Conservation (phyloP, 2,797 vertebrate genomes). For the Tadarida brasiliensis region DNA sequence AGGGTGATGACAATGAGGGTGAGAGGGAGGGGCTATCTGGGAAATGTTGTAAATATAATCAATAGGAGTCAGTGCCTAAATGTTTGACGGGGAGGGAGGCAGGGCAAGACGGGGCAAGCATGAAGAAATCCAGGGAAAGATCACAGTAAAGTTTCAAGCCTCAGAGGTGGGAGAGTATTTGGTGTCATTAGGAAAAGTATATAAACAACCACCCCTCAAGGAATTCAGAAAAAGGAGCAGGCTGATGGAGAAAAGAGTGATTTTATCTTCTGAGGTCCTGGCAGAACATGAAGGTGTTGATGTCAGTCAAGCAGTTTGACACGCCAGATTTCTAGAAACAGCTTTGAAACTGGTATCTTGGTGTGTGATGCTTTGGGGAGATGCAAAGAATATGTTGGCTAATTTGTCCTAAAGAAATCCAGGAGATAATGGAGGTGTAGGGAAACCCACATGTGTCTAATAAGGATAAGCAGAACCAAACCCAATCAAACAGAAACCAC, state of each 20-base stretch:
- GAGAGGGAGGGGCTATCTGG: not conserved
- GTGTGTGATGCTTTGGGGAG: not conserved
- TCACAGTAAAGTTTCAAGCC: not conserved
- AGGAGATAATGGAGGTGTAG: not conserved
- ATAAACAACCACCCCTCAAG: not conserved
- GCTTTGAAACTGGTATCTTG: not conserved
- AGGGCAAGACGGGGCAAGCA: not conserved
- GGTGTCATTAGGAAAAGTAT: not conserved
- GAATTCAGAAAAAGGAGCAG: not conserved
- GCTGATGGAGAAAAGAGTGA: not conserved
- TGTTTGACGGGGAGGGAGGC: not conserved
- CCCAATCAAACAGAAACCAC: slow-evolving; percentile 47
- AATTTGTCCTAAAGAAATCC: slow-evolving; percentile 34
- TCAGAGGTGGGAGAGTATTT: not conserved
- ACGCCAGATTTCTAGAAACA: not conserved
- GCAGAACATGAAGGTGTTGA: not conserved
- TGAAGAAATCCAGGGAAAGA: not conserved
- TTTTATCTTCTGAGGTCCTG: not conserved
- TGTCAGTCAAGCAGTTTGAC: not conserved
- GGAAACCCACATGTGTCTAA: slow-evolving; percentile 29
- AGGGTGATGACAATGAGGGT: not conserved
- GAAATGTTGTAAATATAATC: not conserved
- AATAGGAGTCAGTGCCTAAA: not conserved
- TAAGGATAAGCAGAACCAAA: not conserved
- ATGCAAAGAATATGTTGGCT: not conserved